Percentiles rank a stretch among this genome's conserved stretches.
phyloP scores from a whole-genome alignment of 2,113 vertebrate genomes.

The Athene noctua region DNA sequence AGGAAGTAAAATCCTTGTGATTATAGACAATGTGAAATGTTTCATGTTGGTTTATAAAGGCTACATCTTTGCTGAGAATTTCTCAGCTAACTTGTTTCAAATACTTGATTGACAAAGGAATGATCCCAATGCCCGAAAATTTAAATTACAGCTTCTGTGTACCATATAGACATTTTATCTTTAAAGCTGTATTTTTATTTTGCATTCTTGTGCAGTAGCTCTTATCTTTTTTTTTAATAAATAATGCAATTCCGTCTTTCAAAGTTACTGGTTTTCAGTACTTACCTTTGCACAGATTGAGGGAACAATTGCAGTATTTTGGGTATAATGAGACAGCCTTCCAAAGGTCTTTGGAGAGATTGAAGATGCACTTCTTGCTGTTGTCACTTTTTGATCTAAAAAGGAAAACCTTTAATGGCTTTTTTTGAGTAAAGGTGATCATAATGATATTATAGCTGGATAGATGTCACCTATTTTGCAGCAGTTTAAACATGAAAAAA shows the following conservation, averaged over 20 bases:
- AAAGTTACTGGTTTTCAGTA: neutral
- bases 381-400: neutral
- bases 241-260: neutral
- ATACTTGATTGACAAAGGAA: neutral
- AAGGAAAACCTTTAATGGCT: neutral
- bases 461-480: neutral
- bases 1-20: neutral
- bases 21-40: neutral
- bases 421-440: neutral
- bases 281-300: neutral
- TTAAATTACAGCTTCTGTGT: neutral
- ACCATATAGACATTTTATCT: neutral
- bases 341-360: neutral
- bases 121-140: neutral
- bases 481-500: neutral
- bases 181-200: neutral
- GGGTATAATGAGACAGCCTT: neutral
- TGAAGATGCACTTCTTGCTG: neutral
- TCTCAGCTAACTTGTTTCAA: neutral
- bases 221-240: neutral
- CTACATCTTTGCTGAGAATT: neutral
- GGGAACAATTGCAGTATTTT: neutral
- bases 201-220: neutral
- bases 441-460: neutral
- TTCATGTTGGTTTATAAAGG: neutral